Base-by-base conservation (phyloP, 2,888 invertebrate genomes). In the Torymus aiolomorphi region DNA sequence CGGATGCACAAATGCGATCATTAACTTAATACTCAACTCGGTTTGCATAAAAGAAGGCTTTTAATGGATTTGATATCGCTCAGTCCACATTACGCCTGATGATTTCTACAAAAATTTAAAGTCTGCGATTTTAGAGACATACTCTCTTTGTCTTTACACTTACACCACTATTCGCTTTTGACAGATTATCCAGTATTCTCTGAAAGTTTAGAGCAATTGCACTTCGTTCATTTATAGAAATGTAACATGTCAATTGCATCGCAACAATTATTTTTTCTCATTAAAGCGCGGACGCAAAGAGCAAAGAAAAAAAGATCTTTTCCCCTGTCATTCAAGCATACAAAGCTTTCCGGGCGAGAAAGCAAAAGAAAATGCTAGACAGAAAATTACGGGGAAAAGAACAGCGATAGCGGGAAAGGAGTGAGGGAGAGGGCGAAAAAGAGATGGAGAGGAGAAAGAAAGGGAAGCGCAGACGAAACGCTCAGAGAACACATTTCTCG, bases 401-500 rank as follows among this genome's bases (percentile, higher is more conserved):
- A 20, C 14, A 54, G 14, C 14, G 52, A 12, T 5, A 4, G 10
- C 18, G 51, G 51, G 51, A 16, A 51, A 20, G 8, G 42, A 13
- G 31, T 24, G 31, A 14, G 62, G 8, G 13, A 20, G 24, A 24
- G n/a, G n/a, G n/a, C n/a, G n/a, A n/a, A n/a, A n/a, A 12, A 61
- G 31, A 42, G 14, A 49, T 16, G 1, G 63, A 63, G 63, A 16
- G 24, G 31, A 42, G 42, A 42, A 42, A 42, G 42, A 42, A 42
- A 42, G 42, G 42, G 42, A 42, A 42, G 42, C 42, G 42, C 42
- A 42, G 42, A 42, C 42, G 31, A 31, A 62, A 42, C 42, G 63
- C 31, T 63, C 63, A 42, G 63, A 63, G 63, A 31, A 49, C 16
- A n/a, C 63, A 63, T n/a, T 49, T 31, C 14, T n/a, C 42, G 42